Conservation (phyloP, 2,113 vertebrate species). For the Bubo blakistoni region DNA sequence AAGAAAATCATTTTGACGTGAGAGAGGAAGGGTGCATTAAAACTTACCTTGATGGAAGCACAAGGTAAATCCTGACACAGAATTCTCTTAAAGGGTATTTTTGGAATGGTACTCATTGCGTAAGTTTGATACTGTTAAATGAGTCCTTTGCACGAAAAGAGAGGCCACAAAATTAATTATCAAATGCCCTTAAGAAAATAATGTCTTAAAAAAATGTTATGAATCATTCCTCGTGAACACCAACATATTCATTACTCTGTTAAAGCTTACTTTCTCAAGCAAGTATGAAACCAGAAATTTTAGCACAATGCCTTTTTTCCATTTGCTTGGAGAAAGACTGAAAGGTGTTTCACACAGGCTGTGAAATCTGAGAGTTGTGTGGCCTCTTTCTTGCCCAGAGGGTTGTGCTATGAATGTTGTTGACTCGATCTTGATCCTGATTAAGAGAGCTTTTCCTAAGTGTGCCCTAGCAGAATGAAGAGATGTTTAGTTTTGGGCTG, state of each 20-base stretch:
- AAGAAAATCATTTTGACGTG: neutral
- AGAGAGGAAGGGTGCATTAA: neutral
- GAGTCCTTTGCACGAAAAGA: neutral
- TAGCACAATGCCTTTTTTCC: neutral
- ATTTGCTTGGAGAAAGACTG: neutral
- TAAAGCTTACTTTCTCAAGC: neutral
- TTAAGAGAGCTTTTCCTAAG: neutral
- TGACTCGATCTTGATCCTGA: neutral
- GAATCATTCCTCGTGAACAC: neutral
- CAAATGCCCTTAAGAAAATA: neutral
- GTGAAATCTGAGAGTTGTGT: neutral
- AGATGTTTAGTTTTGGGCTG: neutral
- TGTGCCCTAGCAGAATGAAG: neutral
- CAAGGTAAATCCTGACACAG: neutral
- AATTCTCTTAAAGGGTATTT: neutral
- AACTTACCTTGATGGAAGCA: neutral
- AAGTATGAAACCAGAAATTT: neutral
- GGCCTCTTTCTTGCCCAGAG: neutral
- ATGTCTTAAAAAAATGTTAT: neutral
- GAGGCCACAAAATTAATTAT: neutral
- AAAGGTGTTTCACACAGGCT: neutral
- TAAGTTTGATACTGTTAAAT: neutral
- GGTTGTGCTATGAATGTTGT: neutral
- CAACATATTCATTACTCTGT: neutral
- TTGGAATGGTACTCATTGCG: accelerated